Base-by-base conservation (phyloP, 2,797 vertebrate genomes). In the Enteromius radiatus region DNA sequence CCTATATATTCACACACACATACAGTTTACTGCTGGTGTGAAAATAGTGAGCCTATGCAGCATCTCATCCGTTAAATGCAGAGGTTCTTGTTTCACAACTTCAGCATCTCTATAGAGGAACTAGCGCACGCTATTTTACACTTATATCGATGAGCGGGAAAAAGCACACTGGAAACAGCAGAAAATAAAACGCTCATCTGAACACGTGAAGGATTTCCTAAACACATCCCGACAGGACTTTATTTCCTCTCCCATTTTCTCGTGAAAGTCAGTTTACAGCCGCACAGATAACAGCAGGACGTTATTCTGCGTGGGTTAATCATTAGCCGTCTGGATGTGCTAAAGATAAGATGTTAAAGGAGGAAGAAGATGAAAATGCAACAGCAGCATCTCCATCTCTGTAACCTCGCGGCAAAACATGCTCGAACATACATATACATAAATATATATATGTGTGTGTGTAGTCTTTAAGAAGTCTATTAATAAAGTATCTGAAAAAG, bases 211-310 rank as follows among this genome's bases (percentile, higher is more conserved):
- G 17, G 14, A 45, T 8, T 26, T 45, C 3, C 6, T 43, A n/a
- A 23, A 26, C 26, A 43, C 7, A 26, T 7, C 21, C 23, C 5
- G 5, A 61, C 26, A 28, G 59, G 26, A 28, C 26, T 49, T 70
- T 11, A 71, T 21, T 71, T 49, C 69, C 69, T 71, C 31, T 49
- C 4, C 4, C 69, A 12, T 49, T 49, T 49, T 71, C 69, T 71
- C 0, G 4, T 49, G 43, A 49, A 52, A 33, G 26, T 3, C 26
- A 0, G 11, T 73, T 73, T 52, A 52, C 45, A 73, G 28, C 28
- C 19, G 0, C 21, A 19, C 45, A 52, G 47, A 49, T 73, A 73
- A 73, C 45, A 31, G 10, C 47, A 14, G 70, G 45, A 31, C 31
- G 17, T 33, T 33, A 73, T 21, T 31, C 43, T 49, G 23, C 3